Percentiles rank a stretch among this genome's conserved stretches.
Evolutionary conservation across 2,888 invertebrate species (phyloP).

Genomic region (Acheta domesticus): DNA sequence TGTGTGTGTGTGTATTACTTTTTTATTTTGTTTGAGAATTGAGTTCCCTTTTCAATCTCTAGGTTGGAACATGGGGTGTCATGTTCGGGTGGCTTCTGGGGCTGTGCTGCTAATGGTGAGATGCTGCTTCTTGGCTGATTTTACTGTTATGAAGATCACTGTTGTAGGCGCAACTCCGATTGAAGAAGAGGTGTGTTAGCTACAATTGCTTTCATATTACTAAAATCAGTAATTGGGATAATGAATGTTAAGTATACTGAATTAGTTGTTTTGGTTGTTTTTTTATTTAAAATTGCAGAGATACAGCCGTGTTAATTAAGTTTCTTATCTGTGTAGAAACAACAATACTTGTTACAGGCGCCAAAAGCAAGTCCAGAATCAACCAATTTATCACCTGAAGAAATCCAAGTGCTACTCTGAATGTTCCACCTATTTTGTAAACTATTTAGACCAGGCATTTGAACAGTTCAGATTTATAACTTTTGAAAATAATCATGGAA

Average conservation of each 20-base stretch:
- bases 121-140: conserved; percentile 10
- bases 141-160: neutral
- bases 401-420: neutral
- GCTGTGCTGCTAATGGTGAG: neutral
- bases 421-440: conserved; percentile 1
- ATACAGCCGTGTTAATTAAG: neutral
- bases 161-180: neutral
- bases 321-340: neutral
- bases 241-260: too few species aligned
- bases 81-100: neutral
- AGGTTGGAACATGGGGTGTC: neutral
- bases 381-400: neutral
- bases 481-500: too few species aligned
- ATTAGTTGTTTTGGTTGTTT: too few species aligned
- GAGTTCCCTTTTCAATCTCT: neutral
- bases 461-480: too few species aligned
- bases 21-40: neutral
- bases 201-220: too few species aligned
- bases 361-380: conserved; percentile 2
- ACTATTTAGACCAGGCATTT: neutral
- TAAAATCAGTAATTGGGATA: too few species aligned
- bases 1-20: too few species aligned
- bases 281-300: too few species aligned
- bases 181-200: conserved; percentile 5
- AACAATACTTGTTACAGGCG: neutral